phyloP scores from a whole-genome alignment of 2,888 invertebrate species.

The Acleris cristana region DNA sequence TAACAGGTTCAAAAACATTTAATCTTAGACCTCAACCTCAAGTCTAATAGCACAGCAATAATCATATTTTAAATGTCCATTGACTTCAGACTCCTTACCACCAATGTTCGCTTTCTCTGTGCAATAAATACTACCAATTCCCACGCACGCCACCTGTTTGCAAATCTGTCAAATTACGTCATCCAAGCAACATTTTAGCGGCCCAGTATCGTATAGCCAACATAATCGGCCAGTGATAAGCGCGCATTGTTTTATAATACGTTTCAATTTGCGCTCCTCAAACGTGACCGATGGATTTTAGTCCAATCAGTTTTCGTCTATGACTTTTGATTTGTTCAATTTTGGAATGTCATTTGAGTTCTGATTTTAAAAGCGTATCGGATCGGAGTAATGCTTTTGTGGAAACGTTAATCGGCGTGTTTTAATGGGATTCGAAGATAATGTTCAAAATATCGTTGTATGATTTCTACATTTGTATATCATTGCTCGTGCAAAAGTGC shows the following conservation, averaged over 20 bases:
- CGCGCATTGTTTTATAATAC: slow-evolving; percentile 75
- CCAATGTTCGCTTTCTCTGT: no score
- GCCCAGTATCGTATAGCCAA: slow-evolving; percentile 65
- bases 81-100: no score
- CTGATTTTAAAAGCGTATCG: slow-evolving; percentile 17
- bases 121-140: no score
- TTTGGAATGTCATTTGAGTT: slow-evolving; percentile 14
- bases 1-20: no score
- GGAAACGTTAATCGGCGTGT: not conserved
- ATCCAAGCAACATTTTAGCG: slow-evolving; percentile 60
- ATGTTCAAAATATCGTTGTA: no score
- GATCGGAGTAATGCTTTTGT: not conserved
- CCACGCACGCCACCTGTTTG: not conserved
- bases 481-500: no score
- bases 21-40: no score
- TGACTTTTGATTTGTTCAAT: slow-evolving; percentile 11
- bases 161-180: not conserved
- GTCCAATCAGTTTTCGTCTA: slow-evolving; percentile 49
- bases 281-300: slow-evolving; percentile 61
- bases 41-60: no score
- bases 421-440: no score
- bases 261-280: slow-evolving; percentile 67
- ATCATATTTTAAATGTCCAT: no score
- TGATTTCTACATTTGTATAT: no score
- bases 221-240: slow-evolving; percentile 75